phyloP scores from a whole-genome alignment of 2,797 vertebrate genomes.

The Pelodytes ibericus region DNA sequence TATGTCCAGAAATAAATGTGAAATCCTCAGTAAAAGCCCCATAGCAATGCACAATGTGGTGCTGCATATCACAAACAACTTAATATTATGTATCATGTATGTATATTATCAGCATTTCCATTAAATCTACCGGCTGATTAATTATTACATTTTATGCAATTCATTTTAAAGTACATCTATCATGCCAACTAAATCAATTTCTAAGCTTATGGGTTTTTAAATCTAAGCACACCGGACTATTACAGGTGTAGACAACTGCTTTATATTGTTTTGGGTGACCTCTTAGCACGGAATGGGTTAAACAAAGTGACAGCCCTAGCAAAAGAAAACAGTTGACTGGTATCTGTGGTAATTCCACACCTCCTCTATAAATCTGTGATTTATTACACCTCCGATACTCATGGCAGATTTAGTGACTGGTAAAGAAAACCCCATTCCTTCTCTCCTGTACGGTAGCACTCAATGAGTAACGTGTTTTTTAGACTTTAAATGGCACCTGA shows the following conservation, averaged over 20 bases:
- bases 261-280: background rate
- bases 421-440: conserved; percentile 14
- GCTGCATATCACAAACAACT: too few relatives aligned
- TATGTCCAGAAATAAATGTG: too few relatives aligned
- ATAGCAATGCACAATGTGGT: too few relatives aligned
- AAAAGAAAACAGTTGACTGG: conserved; percentile 41
- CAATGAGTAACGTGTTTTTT: conserved; percentile 16
- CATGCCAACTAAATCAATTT: too few relatives aligned
- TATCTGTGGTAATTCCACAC: conserved; percentile 45
- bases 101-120: too few relatives aligned
- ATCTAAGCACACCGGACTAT: too few relatives aligned
- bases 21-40: too few relatives aligned
- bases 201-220: too few relatives aligned
- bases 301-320: conserved; percentile 27
- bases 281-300: conserved; percentile 1
- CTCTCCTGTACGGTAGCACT: background rate
- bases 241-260: background rate
- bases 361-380: conserved; percentile 36
- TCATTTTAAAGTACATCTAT: too few relatives aligned
- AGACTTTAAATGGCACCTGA: conserved; percentile 9
- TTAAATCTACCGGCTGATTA: too few relatives aligned
- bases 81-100: too few relatives aligned
- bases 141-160: too few relatives aligned
- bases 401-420: conserved; percentile 16
- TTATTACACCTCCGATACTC: conserved; percentile 28